Conservation (phyloP, 2,888 invertebrate genomes). For the Philonicus albiceps region DNA sequence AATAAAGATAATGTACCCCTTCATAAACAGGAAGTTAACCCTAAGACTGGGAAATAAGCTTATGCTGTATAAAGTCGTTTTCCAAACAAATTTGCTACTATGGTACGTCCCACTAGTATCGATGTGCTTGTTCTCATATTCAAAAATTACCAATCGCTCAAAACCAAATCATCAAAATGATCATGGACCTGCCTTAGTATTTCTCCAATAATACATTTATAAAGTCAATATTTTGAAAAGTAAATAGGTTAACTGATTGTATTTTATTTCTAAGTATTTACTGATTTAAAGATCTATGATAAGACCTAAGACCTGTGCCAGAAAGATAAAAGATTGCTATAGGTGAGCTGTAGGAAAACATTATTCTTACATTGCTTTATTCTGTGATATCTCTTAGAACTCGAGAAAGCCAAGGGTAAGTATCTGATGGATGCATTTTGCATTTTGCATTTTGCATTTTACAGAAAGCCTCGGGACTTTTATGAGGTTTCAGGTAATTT, state of each 20-base stretch:
- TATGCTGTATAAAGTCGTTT: too few species aligned
- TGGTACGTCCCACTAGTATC: too few species aligned
- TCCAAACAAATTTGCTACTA: too few species aligned
- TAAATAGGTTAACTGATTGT: not conserved
- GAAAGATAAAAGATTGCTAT: not conserved
- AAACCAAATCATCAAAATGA: too few species aligned
- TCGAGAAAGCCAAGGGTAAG: not conserved
- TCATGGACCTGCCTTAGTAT: too few species aligned
- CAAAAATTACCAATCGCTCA: too few species aligned
- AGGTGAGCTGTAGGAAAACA: not conserved
- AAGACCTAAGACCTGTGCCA: not conserved
- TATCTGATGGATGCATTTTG: conserved; percentile 9
- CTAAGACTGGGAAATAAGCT: too few species aligned
- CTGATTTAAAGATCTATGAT: not conserved
- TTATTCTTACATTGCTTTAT: not conserved
- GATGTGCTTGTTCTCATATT: too few species aligned
- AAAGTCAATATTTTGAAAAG: not conserved
- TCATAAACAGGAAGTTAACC: too few species aligned
- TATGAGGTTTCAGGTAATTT: conserved; percentile 12
- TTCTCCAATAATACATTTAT: too few species aligned
- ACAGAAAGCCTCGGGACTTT: conserved; percentile 3
- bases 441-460: conserved; percentile 4
- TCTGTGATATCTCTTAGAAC: not conserved
- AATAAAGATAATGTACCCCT: too few species aligned
- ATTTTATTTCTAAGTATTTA: not conserved